Base-by-base conservation (phyloP, 2,888 invertebrate species). In the Trichopoda pennipes region DNA sequence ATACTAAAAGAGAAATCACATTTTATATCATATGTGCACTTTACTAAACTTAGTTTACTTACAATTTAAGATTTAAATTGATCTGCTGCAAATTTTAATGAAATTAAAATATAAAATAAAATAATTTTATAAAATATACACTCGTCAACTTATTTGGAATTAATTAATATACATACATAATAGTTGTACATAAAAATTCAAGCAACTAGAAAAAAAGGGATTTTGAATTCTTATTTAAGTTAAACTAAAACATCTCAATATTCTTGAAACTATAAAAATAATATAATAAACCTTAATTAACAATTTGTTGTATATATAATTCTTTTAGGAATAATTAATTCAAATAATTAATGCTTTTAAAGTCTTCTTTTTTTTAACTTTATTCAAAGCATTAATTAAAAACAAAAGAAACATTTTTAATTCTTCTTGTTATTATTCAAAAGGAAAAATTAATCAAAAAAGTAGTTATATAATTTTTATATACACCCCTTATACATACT, bases 11-110 rank as follows among this genome's bases (percentile, higher is more conserved):
- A 55, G 28, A 55, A 17, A 49, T 47, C 19, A 61, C 10, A 14
- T 16, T 79, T 79, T 79, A 79, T 69, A 14, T 51, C 44, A 61
- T 68, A 70, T 55, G 74, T 75, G 81, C 81, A 81, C 78, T 81
- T 81, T 74, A 81, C 74, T 78, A 66, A 21, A 66, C 51, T 58
- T 49, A 56, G 58, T 49, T 63, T 63, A 77, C 9, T 78, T 44
- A 44, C 16, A 10, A 77, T 63, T 55, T 69, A 77, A 58, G 56
- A 55, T 21, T 28, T 64, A 44, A 69, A 44, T 14, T 9, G 49
- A 69, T 58, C 60, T 16, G 12, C 47, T 21, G 7, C 47, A 55
- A 66, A 47, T 70, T 49, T 49, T 35, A 23, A 49, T 38, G 35
- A 64, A 74, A 44, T 55, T 21, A 21, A 56, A 19, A 0, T 23